These are phyloP conservation scores for Cisticola juncidis DNA, from an alignment of 2,113 vertebrate genomes.

Conservation along the genomic window DNA sequence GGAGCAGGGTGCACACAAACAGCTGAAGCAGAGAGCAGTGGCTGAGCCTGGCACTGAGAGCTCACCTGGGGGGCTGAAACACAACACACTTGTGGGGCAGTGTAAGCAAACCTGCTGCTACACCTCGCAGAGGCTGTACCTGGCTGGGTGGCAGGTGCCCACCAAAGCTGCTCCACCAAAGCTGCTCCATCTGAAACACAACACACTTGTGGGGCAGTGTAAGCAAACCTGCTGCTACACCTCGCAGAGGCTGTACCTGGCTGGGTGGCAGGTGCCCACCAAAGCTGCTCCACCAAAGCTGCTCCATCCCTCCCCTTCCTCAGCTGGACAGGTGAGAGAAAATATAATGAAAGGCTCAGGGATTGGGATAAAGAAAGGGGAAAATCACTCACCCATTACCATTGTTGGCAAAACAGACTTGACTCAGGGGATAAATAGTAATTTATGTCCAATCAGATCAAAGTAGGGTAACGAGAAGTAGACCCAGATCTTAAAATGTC, in stretches of 20 bases:
- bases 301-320: neutral
- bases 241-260: neutral
- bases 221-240: neutral
- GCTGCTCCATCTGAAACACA: neutral
- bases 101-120: neutral
- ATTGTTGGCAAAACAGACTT: neutral
- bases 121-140: too few relatives aligned
- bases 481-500: neutral
- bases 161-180: neutral
- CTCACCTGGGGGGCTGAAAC: neutral
- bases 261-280: neutral
- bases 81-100: fast-evolving
- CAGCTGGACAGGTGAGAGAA: neutral
- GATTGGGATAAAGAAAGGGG: neutral
- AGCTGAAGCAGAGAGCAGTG: neutral
- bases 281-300: neutral
- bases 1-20: neutral
- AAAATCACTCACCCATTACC: neutral
- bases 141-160: neutral
- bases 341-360: neutral
- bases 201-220: fast-evolving
- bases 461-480: neutral
- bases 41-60: neutral
- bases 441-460: neutral
- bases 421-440: neutral